phyloP scores from a whole-genome alignment of 2,113 vertebrate species.

The Genyomyrus donnyi region DNA sequence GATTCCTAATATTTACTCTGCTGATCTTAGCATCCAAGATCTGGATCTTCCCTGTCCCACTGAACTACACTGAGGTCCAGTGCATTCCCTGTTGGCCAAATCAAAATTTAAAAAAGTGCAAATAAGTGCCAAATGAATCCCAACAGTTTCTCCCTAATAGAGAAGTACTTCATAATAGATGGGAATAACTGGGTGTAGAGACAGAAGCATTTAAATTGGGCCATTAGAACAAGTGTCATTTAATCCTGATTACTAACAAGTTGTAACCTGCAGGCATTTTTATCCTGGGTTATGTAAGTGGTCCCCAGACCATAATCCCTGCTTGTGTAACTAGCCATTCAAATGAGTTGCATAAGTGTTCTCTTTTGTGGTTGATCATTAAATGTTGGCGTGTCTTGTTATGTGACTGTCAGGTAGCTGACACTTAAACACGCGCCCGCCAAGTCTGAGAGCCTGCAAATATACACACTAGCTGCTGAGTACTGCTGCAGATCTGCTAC shows the following conservation, averaged over 20 bases:
- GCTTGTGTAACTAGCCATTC: conserved; percentile 24
- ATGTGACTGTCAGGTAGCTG: conserved; percentile 2
- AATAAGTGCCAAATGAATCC: background rate
- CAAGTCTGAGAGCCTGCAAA: background rate
- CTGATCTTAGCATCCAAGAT: background rate
- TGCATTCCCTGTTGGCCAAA: background rate
- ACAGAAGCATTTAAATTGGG: background rate
- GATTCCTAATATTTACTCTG: background rate
- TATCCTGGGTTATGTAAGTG: conserved; percentile 19
- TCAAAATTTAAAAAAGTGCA: background rate
- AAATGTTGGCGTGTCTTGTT: background rate
- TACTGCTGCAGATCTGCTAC: background rate
- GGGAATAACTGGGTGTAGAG: background rate
- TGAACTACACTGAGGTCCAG: background rate
- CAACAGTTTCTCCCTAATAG: background rate
- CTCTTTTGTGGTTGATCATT: conserved; percentile 11
- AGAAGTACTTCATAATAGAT: background rate
- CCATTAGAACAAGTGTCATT: conserved; percentile 8
- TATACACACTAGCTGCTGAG: background rate
- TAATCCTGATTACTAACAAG: conserved; percentile 17
- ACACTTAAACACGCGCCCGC: background rate
- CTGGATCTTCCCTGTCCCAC: background rate
- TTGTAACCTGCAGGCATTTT: conserved; percentile 14
- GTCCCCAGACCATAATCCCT: conserved; percentile 19
- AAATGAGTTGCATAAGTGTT: conserved; percentile 22